A percentile compares a stretch with the other conserved stretches of the same genome.
Conservation (phyloP, 2,113 vertebrate genomes). For the Platichthys flesus region DNA sequence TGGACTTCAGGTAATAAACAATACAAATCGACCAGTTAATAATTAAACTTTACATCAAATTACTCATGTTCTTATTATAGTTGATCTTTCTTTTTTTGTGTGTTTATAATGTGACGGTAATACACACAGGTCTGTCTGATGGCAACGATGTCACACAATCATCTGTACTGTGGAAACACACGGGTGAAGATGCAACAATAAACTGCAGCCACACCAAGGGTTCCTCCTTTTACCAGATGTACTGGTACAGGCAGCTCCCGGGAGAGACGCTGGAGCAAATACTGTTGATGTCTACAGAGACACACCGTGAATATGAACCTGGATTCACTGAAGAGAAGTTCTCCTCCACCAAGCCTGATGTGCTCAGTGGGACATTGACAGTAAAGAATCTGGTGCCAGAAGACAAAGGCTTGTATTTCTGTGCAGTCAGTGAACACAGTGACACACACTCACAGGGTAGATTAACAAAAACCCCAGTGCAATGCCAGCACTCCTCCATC, state of each 20-base stretch:
- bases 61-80: not conserved
- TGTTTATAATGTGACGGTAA: not conserved
- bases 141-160: conserved; percentile 31
- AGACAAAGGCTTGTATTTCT: conserved; percentile 55
- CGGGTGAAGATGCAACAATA: conserved; percentile 14
- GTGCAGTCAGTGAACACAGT: conserved; percentile 41
- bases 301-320: not conserved
- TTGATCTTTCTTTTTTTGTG: not conserved
- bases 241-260: conserved; percentile 73
- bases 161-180: not conserved
- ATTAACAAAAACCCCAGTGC: conserved; percentile 39
- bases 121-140: conserved; percentile 4
- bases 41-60: not conserved
- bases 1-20: conserved; percentile 21
- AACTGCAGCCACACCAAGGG: conserved; percentile 52
- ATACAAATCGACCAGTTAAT: too few relatives aligned
- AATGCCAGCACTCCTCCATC: too few relatives aligned
- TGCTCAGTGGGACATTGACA: conserved; percentile 19
- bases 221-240: conserved; percentile 17
- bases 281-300: conserved; percentile 5
- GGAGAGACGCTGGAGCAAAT: conserved; percentile 54
- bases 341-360: conserved; percentile 5
- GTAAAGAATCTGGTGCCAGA: conserved; percentile 24
- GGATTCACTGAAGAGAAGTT: conserved; percentile 23
- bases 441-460: not conserved